Evolutionary conservation across 1,140 invertebrate species (phyloP).

Genomic region (Drosophila lacertosa): DNA sequence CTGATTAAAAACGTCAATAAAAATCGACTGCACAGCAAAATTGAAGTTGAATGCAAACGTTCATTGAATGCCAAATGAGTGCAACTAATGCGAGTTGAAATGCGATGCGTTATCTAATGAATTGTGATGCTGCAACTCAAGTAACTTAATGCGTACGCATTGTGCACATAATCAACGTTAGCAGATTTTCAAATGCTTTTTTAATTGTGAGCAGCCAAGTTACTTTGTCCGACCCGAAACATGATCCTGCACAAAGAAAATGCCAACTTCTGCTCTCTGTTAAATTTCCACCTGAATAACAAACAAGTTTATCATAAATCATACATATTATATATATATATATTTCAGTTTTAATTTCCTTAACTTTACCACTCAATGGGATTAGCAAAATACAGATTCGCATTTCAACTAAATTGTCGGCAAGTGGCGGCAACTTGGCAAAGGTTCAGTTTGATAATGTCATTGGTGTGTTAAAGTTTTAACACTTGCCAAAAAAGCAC

Average conservation of each 20-base stretch:
- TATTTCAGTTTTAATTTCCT: no score
- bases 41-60: conserved; percentile 73
- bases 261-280: no score
- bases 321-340: no score
- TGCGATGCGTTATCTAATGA: conserved; percentile 56
- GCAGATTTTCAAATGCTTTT: conserved; percentile 7
- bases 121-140: conserved; percentile 7
- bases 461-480: conserved; percentile 68
- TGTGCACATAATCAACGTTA: conserved; percentile 19
- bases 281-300: no score
- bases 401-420: not conserved
- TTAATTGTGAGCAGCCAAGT: not conserved
- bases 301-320: no score
- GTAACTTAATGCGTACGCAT: conserved; percentile 2
- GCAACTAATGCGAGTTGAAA: conserved; percentile 63
- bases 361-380: no score
- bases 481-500: conserved; percentile 34
- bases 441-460: conserved; percentile 68
- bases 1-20: conserved; percentile 82
- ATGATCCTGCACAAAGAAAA: not conserved
- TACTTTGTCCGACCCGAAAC: no score
- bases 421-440: conserved; percentile 1
- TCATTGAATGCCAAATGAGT: conserved; percentile 74
- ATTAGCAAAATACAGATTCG: not conserved
- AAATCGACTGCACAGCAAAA: conserved; percentile 72